A percentile compares a stretch with the other conserved stretches of the same genome.
phyloP scores from a whole-genome alignment of 2,888 invertebrate genomes.

The Apamea monoglypha region DNA sequence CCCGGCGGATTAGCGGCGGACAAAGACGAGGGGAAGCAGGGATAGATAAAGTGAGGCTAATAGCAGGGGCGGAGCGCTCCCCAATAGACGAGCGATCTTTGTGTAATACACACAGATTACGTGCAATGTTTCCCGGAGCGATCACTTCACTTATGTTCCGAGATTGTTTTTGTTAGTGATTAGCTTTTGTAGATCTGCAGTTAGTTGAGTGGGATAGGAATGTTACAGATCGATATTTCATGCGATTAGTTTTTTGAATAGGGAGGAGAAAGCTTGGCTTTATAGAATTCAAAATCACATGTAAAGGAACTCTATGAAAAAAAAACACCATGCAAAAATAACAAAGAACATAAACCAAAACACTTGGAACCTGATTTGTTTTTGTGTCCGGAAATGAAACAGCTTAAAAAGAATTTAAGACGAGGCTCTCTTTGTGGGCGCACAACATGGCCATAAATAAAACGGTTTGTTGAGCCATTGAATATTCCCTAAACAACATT shows the following conservation, averaged over 20 bases:
- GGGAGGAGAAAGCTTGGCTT: neutral
- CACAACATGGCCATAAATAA: slow-evolving; percentile 87
- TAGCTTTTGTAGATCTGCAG: slow-evolving; percentile 6
- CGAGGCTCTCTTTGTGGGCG: slow-evolving; percentile 80
- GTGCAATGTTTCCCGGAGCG: slow-evolving; percentile 65
- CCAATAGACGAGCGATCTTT: slow-evolving; percentile 80
- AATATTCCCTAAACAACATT: slow-evolving; percentile 88
- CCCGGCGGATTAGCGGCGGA: slow-evolving; percentile 87
- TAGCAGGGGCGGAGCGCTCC: slow-evolving; percentile 85
- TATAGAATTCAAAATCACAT: neutral
- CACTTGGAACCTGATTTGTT: slow-evolving; percentile 60
- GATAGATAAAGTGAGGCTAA: slow-evolving; percentile 86
- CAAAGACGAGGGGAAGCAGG: slow-evolving; percentile 82
- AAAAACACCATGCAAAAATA: slow-evolving; percentile 31
- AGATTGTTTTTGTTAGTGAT: slow-evolving; percentile 63
- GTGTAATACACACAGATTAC: slow-evolving; percentile 85
- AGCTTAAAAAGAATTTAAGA: slow-evolving; percentile 82
- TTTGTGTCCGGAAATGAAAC: slow-evolving; percentile 85
- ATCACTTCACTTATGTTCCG: slow-evolving; percentile 58
- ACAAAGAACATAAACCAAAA: slow-evolving; percentile 42
- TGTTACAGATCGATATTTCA: neutral
- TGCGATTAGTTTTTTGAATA: neutral
- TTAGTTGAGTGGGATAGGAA: neutral
- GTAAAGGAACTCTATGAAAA: neutral
- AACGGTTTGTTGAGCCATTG: slow-evolving; percentile 83